Conservation (phyloP, 2,113 vertebrate genomes). For the Setophaga coronata region DNA sequence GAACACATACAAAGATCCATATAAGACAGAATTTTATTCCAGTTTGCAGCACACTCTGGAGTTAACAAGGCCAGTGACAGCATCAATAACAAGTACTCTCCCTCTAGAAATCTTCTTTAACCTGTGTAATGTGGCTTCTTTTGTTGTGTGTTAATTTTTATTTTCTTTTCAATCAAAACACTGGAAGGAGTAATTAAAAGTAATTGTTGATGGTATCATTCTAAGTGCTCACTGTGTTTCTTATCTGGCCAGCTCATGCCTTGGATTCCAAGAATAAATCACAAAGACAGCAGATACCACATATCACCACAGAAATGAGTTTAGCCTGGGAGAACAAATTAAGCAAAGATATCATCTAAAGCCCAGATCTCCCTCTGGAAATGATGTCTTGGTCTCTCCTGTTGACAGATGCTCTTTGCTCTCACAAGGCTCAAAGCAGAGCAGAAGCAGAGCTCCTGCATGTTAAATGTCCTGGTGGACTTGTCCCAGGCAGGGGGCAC, state of each 20-base stretch:
- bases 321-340: conserved; percentile 52
- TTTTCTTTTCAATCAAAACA: conserved; percentile 21
- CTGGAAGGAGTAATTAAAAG: conserved; percentile 43
- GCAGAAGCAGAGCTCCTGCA: background rate
- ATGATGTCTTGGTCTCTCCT: background rate
- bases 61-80: background rate
- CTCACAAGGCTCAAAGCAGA: background rate
- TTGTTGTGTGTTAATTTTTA: background rate
- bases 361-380: background rate
- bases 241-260: conserved; percentile 54
- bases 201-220: conserved; percentile 58
- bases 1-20: background rate
- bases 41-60: background rate
- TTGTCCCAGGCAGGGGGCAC: rapidly evolving
- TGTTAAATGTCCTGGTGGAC: background rate
- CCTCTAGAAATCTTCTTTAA: background rate
- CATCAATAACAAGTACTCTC: background rate
- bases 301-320: conserved; percentile 11
- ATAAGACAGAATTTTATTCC: conserved; percentile 7
- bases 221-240: conserved; percentile 45
- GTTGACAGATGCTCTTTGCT: background rate
- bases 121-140: background rate
- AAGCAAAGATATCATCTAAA: conserved; percentile 40
- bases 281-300: conserved; percentile 55
- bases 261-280: conserved; percentile 65